phyloP scores from a whole-genome alignment of 2,888 invertebrate species.

The Aspidiotus rigidus region DNA sequence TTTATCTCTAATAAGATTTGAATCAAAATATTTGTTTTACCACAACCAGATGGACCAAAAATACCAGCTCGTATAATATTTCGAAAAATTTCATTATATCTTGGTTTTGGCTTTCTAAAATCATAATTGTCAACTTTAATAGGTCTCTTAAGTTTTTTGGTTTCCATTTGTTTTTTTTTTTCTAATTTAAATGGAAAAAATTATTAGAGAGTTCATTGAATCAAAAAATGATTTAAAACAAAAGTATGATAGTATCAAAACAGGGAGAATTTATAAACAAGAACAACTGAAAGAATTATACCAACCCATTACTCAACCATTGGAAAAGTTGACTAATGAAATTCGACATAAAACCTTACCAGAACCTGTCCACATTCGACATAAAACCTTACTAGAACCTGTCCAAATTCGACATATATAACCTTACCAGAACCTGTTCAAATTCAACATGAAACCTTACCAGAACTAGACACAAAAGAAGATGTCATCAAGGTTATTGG shows the following conservation, averaged over 20 bases:
- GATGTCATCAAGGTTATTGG: constrained; percentile 2
- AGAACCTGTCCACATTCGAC: neutral
- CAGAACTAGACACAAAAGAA: neutral
- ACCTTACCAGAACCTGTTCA: no score
- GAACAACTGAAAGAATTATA: constrained; percentile 3
- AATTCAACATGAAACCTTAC: no score
- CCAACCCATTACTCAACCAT: neutral
- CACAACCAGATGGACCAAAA: neutral
- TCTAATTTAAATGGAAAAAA: neutral
- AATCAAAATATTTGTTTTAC: constrained; percentile 8
- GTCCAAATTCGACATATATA: neutral
- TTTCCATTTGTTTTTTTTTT: neutral
- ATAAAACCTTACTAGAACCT: neutral
- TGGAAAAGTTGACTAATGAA: neutral
- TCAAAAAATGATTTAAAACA: constrained; percentile 5
- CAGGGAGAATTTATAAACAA: neutral
- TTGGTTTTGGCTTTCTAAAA: no score
- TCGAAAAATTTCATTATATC: neutral
- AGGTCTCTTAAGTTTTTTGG: no score
- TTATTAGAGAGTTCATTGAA: neutral
- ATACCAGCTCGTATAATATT: neutral
- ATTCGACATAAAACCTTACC: neutral
- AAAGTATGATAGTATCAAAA: neutral
- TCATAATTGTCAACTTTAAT: no score
- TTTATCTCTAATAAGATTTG: neutral